Evolutionary conservation across 2,797 vertebrate species (phyloP).

Genomic region (Cebuella pygmaea): DNA sequence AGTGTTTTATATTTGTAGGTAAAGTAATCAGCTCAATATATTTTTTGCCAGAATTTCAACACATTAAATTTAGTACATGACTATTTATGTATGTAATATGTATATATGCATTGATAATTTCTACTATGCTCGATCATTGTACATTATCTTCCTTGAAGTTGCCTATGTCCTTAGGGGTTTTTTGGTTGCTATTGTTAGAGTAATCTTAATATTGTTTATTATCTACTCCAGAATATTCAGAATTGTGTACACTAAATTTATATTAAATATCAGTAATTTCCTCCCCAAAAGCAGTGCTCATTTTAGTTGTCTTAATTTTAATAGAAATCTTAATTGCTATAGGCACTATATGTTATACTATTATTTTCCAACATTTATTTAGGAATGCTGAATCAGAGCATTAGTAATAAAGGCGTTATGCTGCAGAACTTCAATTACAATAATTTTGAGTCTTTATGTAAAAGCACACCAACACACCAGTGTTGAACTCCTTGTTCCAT

Average conservation of each 20-base stretch:
- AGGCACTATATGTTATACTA: not conserved
- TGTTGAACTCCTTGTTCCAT: constrained; percentile 25
- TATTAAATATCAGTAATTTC: not conserved
- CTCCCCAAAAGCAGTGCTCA: not conserved
- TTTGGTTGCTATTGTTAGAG: not conserved
- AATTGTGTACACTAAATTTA: constrained; percentile 14
- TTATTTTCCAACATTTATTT: constrained; percentile 35
- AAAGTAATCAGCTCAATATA: not conserved
- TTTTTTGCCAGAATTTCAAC: constrained; percentile 26
- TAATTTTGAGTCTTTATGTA: not conserved
- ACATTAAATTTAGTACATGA: not conserved
- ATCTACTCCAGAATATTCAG: not conserved
- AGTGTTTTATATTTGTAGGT: constrained; percentile 7
- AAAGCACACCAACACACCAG: not conserved
- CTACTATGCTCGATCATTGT: not conserved
- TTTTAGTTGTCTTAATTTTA: constrained; percentile 58
- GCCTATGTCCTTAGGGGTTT: not conserved
- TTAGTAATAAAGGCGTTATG: constrained; percentile 21
- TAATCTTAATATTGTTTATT: constrained; percentile 32
- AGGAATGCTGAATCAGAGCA: not conserved
- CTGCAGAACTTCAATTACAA: not conserved
- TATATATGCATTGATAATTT: not conserved
- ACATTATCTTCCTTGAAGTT: constrained; percentile 25
- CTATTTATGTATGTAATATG: not conserved
- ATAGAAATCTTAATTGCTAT: not conserved